Conservation (phyloP, 92 coral and sea anemone species). For the Parazoanthus swiftii region DNA sequence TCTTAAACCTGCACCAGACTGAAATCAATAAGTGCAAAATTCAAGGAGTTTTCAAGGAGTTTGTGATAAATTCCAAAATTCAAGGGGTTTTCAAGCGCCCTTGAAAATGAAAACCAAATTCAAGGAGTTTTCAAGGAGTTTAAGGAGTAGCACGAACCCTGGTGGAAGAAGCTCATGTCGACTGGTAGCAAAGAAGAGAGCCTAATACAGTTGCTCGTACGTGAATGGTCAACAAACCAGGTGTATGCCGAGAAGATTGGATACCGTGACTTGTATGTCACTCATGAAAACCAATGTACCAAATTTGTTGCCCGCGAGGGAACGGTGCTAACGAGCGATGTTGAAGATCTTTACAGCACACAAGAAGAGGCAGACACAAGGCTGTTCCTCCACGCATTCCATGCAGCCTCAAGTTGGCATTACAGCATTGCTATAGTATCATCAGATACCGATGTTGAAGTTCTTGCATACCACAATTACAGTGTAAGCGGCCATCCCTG, state of each 20-base stretch:
- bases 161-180: slow-evolving; percentile 45
- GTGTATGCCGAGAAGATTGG: slow-evolving; percentile 14
- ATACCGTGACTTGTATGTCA: slow-evolving; percentile 24
- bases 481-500: background rate
- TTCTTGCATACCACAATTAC: slow-evolving; percentile 38
- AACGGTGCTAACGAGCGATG: background rate
- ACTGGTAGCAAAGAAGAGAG: slow-evolving; percentile 50
- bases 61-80: no score
- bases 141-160: no score
- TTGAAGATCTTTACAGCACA: slow-evolving; percentile 17
- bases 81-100: no score
- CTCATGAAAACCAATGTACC: slow-evolving; percentile 32
- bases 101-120: no score
- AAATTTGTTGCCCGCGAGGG: slow-evolving; percentile 9
- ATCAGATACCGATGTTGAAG: no score
- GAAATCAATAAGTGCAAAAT: no score
- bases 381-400: background rate
- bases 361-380: slow-evolving; percentile 54
- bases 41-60: no score
- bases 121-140: no score
- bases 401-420: slow-evolving; percentile 44
- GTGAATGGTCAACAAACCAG: background rate
- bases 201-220: background rate
- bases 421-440: slow-evolving; percentile 1
- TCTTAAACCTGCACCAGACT: no score